Evolutionary conservation across 1,140 invertebrate species (phyloP).

Genomic region (Drosophila lowei): DNA sequence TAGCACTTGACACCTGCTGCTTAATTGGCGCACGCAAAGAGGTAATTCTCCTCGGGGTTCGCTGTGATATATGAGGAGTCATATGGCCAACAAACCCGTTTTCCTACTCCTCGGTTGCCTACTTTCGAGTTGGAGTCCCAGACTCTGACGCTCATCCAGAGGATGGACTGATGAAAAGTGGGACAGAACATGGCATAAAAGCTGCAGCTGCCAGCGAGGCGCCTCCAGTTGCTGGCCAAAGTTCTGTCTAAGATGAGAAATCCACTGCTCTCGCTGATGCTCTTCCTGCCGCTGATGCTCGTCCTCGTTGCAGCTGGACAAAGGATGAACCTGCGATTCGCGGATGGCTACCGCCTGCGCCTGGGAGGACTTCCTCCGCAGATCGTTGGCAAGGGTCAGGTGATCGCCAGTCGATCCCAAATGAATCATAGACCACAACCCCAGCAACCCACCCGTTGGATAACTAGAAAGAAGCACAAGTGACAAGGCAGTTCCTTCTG

Average conservation of each 20-base stretch:
- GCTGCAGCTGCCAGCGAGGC: constrained; percentile 8
- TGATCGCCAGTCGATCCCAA: constrained; percentile 29
- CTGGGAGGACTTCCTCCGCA: constrained; percentile 15
- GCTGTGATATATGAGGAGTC: constrained; percentile 7
- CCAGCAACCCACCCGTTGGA: constrained; percentile 23
- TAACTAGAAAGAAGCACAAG: constrained; percentile 34
- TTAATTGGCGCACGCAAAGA: constrained; percentile 31
- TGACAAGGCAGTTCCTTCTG: not conserved
- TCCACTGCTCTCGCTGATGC: constrained; percentile 14
- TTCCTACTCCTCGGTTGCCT: constrained; percentile 41
- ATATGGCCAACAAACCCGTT: constrained; percentile 14
- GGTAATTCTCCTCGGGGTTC: constrained; percentile 2
- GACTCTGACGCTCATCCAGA: constrained; percentile 50
- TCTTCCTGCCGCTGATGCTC: constrained; percentile 14
- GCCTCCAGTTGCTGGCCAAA: constrained; percentile 38
- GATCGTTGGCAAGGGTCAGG: constrained; percentile 46
- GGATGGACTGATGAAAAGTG: constrained; percentile 18
- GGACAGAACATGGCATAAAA: constrained; percentile 52
- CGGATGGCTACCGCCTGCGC: constrained; percentile 32
- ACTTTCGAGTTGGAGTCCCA: constrained; percentile 38
- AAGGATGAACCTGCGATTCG: constrained; percentile 27
- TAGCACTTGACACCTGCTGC: constrained; percentile 48
- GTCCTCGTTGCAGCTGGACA: not conserved
- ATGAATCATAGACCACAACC: not conserved
- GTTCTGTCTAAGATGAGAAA: constrained; percentile 57